A percentile compares a stretch with the other conserved stretches of the same genome.
These are phyloP conservation scores for Scaptomyza graminum DNA, from an alignment of 1,140 invertebrate species.

Conservation along the genomic window DNA sequence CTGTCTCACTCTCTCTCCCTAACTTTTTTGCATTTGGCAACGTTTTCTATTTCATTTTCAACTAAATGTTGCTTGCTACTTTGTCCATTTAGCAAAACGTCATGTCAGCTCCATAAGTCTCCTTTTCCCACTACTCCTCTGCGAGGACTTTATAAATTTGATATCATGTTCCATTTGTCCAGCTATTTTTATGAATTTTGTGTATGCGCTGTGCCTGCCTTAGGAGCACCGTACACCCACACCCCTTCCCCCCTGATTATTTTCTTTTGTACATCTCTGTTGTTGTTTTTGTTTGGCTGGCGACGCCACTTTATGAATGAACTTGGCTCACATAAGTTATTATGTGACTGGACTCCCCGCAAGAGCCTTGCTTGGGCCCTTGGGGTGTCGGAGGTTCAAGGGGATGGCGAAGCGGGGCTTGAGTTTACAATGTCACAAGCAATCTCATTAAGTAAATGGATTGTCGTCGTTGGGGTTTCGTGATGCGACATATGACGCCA, in stretches of 20 bases:
- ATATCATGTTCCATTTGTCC: conserved; percentile 14
- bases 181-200: conserved; percentile 49
- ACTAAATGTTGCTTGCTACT: conserved; percentile 30
- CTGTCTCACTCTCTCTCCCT: not conserved
- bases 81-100: conserved; percentile 36
- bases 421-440: conserved; percentile 69
- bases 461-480: conserved; percentile 59
- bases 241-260: conserved; percentile 44
- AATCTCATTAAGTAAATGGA: conserved; percentile 79
- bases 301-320: conserved; percentile 74
- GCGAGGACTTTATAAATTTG: conserved; percentile 21
- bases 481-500: conserved; percentile 75
- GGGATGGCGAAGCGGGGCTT: not conserved
- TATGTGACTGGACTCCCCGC: conserved; percentile 37
- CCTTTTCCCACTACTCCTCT: not conserved
- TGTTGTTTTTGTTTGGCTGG: conserved; percentile 37
- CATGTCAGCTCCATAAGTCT: conserved; percentile 49
- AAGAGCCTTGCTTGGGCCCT: not conserved
- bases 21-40: conserved; percentile 15
- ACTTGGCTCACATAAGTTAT: conserved; percentile 63
- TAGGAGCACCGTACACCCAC: conserved; percentile 8
- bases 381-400: not conserved
- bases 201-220: conserved; percentile 36
- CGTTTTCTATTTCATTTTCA: conserved; percentile 53
- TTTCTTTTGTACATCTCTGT: conserved; percentile 6